Base-by-base conservation (phyloP, 2,797 vertebrate species). In the Sparidentex hasta region DNA sequence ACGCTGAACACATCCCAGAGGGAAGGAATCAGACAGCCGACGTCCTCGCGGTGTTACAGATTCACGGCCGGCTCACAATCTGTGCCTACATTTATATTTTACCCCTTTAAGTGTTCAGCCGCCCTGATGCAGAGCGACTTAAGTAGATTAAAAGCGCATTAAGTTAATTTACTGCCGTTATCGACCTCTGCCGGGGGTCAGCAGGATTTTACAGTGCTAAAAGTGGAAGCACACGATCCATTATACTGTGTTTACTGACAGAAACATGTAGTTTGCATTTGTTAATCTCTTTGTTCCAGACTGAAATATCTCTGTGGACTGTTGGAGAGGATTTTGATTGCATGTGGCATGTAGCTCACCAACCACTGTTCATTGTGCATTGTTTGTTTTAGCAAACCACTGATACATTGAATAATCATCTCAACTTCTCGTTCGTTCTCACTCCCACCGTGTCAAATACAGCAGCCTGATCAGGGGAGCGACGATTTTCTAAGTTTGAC, bases 1-100 rank as follows among this genome's bases (percentile, higher is more conserved):
- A 7, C n/a, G 6, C 73, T 48, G 57, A 67, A 51, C 74, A 54
- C 7, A 25, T 79, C 56, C 59, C 54, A n/a, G 1, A 52, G 44
- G 55, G 21, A 38, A 11, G 61, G 51, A 72, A 41, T 43, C 5
- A 59, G 52, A 59, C 5, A 27, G 65, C 27, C 41, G 20, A 11
- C 1, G 20, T 51, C 41, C 38, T 23, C 25, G 0, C 44, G n/a
- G 29, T 13, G n/a, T 43, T 13, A 44, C 20, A 56, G 1, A 67
- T 11, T 47, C 51, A 63, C 5, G 27, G 17, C 43, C 14, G 52
- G 20, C 27, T 65, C 70, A 46, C 23, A 72, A 48, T 18, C 43
- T 12, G 7, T 48, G 27, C 12, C 64, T 25, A 65, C 27, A n/a
- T 76, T 63, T 29, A 54, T 14, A 33, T 29, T 41, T 33, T 27